A percentile compares a stretch with the other conserved stretches of the same genome.
phyloP scores from a whole-genome alignment of 2,113 vertebrate genomes.

The Megaceryle maxima region DNA sequence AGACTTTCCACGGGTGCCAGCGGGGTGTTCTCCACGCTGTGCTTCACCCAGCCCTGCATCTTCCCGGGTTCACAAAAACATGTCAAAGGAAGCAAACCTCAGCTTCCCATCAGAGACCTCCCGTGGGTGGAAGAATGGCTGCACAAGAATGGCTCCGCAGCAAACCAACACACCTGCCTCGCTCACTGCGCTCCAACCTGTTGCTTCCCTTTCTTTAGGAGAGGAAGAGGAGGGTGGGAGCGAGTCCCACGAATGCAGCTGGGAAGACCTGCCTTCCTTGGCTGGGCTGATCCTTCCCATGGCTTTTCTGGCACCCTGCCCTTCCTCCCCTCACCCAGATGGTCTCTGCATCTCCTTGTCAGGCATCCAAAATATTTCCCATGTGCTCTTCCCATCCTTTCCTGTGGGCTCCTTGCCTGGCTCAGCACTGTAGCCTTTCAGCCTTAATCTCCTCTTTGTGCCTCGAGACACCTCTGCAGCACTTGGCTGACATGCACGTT shows the following conservation, averaged over 20 bases:
- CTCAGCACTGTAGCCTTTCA: background rate
- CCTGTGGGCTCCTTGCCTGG: background rate
- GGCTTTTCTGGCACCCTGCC: background rate
- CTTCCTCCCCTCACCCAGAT: slow-evolving; percentile 28
- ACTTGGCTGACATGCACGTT: background rate
- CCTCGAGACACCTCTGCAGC: background rate
- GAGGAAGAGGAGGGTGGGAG: background rate
- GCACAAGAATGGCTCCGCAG: accelerated
- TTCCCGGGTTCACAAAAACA: background rate
- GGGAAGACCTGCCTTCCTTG: background rate
- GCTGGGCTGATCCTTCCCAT: background rate
- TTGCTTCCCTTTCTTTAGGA: background rate
- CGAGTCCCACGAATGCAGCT: accelerated
- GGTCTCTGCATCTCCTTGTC: slow-evolving; percentile 11
- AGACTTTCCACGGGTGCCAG: background rate
- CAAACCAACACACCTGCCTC: accelerated
- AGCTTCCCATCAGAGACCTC: background rate
- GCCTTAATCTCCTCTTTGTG: slow-evolving; percentile 44
- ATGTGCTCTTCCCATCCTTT: background rate
- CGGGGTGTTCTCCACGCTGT: too few relatives aligned
- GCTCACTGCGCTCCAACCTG: background rate
- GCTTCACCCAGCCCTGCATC: background rate
- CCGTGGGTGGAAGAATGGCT: background rate
- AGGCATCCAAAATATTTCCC: background rate
- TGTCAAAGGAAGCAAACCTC: background rate